These are phyloP conservation scores for Rhadinocentrus ornatus DNA, from an alignment of 2,797 vertebrate species.

Conservation along the genomic window DNA sequence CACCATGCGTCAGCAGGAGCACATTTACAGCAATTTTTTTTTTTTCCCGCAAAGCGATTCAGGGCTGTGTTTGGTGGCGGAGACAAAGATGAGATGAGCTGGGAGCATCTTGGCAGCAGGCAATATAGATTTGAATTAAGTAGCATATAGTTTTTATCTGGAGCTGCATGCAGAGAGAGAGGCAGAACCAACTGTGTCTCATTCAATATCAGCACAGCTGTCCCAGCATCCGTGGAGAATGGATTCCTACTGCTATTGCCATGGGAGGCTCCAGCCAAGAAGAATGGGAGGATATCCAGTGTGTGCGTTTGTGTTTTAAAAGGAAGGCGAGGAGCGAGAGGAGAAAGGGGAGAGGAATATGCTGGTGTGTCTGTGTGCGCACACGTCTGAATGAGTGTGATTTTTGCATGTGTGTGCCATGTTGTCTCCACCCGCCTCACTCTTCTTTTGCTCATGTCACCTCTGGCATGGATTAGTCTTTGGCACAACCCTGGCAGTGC, in stretches of 20 bases:
- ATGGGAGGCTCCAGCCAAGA: constrained; percentile 84
- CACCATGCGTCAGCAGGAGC: constrained; percentile 64
- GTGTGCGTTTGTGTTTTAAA: constrained; percentile 71
- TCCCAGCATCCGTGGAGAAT: constrained; percentile 86
- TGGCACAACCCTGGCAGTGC: constrained; percentile 80
- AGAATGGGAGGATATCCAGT: constrained; percentile 87
- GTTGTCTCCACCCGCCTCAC: constrained; percentile 72
- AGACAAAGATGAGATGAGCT: constrained; percentile 75
- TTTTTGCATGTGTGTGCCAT: constrained; percentile 61
- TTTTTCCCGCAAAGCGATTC: constrained; percentile 44
- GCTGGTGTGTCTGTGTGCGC: constrained; percentile 39
- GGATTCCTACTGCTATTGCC: constrained; percentile 84
- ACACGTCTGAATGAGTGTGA: constrained; percentile 21
- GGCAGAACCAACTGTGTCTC: constrained; percentile 77
- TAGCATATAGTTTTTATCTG: constrained; percentile 82
- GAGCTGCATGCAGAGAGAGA: constrained; percentile 73
- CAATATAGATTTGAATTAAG: constrained; percentile 78
- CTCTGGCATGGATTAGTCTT: constrained; percentile 84
- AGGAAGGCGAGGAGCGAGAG: constrained; percentile 70
- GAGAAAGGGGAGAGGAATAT: constrained; percentile 59
- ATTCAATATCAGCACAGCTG: constrained; percentile 84
- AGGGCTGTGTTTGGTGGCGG: constrained; percentile 51
- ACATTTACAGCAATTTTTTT: constrained; percentile 41
- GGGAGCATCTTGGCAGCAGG: constrained; percentile 68
- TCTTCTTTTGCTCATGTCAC: constrained; percentile 82